A percentile compares a stretch with the other conserved stretches of the same genome.
phyloP scores from a whole-genome alignment of 2,888 invertebrate species.

The Mechanitis mazaeus region DNA sequence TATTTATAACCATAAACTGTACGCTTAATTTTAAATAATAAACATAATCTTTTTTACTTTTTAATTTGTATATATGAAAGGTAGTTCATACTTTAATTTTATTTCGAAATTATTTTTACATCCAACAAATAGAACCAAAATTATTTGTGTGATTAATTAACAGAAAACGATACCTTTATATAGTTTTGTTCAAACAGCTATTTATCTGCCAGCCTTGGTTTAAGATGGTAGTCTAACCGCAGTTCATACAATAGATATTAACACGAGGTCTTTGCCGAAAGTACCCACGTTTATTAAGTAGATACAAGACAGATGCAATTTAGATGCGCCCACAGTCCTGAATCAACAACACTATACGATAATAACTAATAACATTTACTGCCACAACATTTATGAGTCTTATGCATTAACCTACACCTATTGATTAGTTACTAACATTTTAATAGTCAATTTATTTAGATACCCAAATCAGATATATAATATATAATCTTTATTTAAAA shows the following conservation, averaged over 20 bases:
- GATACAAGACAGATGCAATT: slow-evolving; percentile 50
- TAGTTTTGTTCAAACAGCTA: neutral
- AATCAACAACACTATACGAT: slow-evolving; percentile 10
- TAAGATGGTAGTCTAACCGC: slow-evolving; percentile 19
- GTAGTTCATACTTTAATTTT: too few relatives aligned
- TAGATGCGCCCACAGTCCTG: slow-evolving; percentile 50
- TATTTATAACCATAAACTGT: too few relatives aligned
- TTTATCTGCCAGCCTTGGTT: slow-evolving; percentile 20
- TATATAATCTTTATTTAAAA: too few relatives aligned
- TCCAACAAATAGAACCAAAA: neutral
- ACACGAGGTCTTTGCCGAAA: slow-evolving; percentile 58
- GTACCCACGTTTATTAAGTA: slow-evolving; percentile 59
- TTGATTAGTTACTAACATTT: too few relatives aligned
- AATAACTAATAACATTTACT: neutral
- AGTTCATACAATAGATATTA: slow-evolving; percentile 50
- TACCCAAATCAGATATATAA: too few relatives aligned
- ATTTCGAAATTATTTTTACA: too few relatives aligned
- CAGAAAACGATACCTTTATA: neutral
- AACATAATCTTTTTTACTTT: too few relatives aligned
- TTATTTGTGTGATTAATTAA: neutral
- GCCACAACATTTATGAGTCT: neutral
- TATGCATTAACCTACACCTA: too few relatives aligned
- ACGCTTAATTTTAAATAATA: too few relatives aligned
- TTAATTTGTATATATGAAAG: too few relatives aligned
- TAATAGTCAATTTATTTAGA: too few relatives aligned